phyloP scores from a whole-genome alignment of 92 coral and sea anemone genomes.

The Galaxea fascicularis region DNA sequence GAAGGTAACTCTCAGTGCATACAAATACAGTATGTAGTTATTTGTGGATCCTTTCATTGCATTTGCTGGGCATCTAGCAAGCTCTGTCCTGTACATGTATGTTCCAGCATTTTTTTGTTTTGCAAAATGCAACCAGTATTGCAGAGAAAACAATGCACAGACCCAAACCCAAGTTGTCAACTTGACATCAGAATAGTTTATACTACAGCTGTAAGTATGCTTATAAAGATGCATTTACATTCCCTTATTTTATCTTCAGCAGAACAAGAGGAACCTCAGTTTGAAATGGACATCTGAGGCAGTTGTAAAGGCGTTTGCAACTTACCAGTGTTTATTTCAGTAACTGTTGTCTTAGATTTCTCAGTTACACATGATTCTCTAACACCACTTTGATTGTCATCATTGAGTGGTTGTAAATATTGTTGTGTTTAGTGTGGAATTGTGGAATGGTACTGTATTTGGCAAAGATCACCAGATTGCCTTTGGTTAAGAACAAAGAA shows the following conservation, averaged over 20 bases:
- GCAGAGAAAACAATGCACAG: no score
- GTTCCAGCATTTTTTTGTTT: no score
- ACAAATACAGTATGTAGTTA: no score
- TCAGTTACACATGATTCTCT: slow-evolving; percentile 3
- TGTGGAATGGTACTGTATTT: slow-evolving; percentile 6
- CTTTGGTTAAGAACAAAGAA: slow-evolving; percentile 28
- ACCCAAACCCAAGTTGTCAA: no score
- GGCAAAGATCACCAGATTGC: slow-evolving; percentile 12
- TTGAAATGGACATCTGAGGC: slow-evolving; percentile 95
- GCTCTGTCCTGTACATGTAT: no score
- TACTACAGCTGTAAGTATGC: no score
- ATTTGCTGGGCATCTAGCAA: no score
- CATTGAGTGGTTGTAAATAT: slow-evolving; percentile 36
- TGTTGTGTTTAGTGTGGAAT: slow-evolving; percentile 35
- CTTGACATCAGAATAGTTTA: no score
- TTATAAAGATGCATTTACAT: neutral
- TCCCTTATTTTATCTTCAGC: slow-evolving; percentile 19
- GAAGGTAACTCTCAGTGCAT: no score
- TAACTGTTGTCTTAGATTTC: slow-evolving; percentile 6
- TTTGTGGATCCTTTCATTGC: no score
- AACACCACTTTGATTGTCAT: slow-evolving; percentile 15
- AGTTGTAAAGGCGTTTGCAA: neutral
- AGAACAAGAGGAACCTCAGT: slow-evolving; percentile 89
- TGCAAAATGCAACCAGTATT: no score
- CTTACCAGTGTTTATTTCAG: slow-evolving; percentile 4